Conservation (phyloP, 2,797 vertebrate species). For the Clarias fuscus region DNA sequence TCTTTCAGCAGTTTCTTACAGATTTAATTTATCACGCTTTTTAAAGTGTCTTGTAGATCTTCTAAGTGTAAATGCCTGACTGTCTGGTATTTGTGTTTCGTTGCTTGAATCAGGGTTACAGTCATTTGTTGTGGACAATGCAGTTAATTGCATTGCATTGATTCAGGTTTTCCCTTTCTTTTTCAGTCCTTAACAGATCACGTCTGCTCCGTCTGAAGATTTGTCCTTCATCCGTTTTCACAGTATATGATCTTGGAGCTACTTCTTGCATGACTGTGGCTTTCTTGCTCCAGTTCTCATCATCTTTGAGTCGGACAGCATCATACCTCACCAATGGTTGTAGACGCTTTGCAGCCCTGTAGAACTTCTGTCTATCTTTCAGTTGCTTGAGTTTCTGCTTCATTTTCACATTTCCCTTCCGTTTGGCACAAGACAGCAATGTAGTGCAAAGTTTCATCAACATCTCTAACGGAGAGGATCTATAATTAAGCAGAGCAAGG, state of each 20-base stretch:
- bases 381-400: neutral
- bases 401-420: neutral
- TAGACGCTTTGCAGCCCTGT: neutral
- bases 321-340: neutral
- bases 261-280: neutral
- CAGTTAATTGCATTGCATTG: neutral
- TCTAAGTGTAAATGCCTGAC: neutral
- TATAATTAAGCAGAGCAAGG: constrained; percentile 45
- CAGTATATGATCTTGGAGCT: neutral
- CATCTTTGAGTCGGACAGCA: neutral
- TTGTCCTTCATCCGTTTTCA: neutral
- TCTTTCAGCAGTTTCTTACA: neutral
- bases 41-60: neutral
- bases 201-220: neutral
- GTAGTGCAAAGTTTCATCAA: neutral
- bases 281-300: neutral
- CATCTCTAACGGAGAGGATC: constrained; percentile 40
- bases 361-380: neutral
- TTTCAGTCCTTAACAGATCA: neutral
- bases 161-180: neutral
- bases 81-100: neutral
- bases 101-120: neutral
- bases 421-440: neutral
- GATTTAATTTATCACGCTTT: neutral
- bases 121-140: neutral